phyloP scores from a whole-genome alignment of 1,140 invertebrate species.

The Bilobella aurantiaca region DNA sequence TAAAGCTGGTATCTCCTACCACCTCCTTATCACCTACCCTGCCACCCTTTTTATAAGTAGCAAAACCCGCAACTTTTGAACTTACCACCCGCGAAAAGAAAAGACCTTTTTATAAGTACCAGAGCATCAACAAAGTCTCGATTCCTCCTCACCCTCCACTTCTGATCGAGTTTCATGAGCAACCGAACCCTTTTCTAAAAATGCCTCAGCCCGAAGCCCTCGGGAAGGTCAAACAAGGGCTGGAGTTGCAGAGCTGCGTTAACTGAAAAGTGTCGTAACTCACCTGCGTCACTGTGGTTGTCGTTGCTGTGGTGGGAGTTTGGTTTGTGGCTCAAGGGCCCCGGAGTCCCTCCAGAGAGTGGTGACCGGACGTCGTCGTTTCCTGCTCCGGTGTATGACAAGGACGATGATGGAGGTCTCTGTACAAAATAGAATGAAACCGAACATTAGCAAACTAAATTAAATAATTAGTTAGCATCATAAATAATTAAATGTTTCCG shows the following conservation, averaged over 20 bases:
- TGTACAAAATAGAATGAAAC: slow-evolving; percentile 46
- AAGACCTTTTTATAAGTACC: too few relatives aligned
- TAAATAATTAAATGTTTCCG: neutral
- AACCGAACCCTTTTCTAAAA: neutral
- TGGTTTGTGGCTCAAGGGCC: slow-evolving; percentile 79
- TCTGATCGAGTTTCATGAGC: neutral
- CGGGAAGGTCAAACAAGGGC: neutral
- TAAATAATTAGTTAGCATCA: too few relatives aligned
- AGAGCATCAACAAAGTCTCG: neutral
- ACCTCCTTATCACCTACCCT: too few relatives aligned
- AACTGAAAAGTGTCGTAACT: slow-evolving; percentile 34
- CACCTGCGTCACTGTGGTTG: slow-evolving; percentile 82
- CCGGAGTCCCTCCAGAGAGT: slow-evolving; percentile 79
- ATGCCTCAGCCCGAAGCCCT: neutral
- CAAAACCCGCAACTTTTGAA: too few relatives aligned
- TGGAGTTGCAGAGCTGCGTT: neutral
- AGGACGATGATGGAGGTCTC: slow-evolving; percentile 86
- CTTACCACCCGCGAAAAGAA: too few relatives aligned
- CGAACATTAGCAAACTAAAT: too few relatives aligned
- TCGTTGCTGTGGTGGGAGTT: slow-evolving; percentile 76
- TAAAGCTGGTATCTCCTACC: too few relatives aligned
- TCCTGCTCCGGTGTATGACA: slow-evolving; percentile 80
- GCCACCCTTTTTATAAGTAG: too few relatives aligned
- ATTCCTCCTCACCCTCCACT: neutral
- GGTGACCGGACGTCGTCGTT: slow-evolving; percentile 87